Evolutionary conservation across 2,888 invertebrate species (phyloP).

Genomic region (Bellardia pandia): DNA sequence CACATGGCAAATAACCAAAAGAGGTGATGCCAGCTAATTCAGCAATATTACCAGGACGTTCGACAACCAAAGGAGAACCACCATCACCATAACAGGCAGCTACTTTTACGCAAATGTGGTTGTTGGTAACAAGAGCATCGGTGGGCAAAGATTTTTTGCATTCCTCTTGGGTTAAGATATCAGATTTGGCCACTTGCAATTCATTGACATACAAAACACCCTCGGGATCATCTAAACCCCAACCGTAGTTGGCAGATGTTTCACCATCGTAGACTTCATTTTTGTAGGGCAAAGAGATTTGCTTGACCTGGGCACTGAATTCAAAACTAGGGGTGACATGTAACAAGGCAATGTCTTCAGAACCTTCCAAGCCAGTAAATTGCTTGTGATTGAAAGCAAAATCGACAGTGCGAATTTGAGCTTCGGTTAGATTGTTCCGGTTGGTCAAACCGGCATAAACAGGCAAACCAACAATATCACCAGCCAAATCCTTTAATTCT

Average conservation of each 20-base stretch:
- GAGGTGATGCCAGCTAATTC: slow-evolving; percentile 79
- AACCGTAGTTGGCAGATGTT: slow-evolving; percentile 77
- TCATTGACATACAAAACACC: slow-evolving; percentile 75
- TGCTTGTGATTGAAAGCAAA: slow-evolving; percentile 80
- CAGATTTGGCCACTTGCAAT: slow-evolving; percentile 76
- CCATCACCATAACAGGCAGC: slow-evolving; percentile 80
- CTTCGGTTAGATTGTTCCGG: slow-evolving; percentile 74
- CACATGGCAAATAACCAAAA: slow-evolving; percentile 80
- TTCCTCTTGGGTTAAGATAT: slow-evolving; percentile 71
- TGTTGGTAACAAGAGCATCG: slow-evolving; percentile 76
- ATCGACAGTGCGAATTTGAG: slow-evolving; percentile 80
- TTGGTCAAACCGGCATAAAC: slow-evolving; percentile 79
- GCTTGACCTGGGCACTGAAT: slow-evolving; percentile 80
- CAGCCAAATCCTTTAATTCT: slow-evolving; percentile 69
- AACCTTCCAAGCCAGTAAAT: slow-evolving; percentile 82
- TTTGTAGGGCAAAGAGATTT: slow-evolving; percentile 81
- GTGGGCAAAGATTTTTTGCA: slow-evolving; percentile 75
- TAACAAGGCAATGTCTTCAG: slow-evolving; percentile 86
- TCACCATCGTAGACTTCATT: slow-evolving; percentile 76
- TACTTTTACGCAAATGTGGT: slow-evolving; percentile 77
- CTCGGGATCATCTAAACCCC: slow-evolving; percentile 77
- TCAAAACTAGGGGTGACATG: slow-evolving; percentile 79
- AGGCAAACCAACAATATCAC: slow-evolving; percentile 75
- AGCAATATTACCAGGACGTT: slow-evolving; percentile 75
- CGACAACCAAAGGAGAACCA: slow-evolving; percentile 78